Base-by-base conservation (phyloP, 1,140 invertebrate species). In the Zaprionus ornatus region DNA sequence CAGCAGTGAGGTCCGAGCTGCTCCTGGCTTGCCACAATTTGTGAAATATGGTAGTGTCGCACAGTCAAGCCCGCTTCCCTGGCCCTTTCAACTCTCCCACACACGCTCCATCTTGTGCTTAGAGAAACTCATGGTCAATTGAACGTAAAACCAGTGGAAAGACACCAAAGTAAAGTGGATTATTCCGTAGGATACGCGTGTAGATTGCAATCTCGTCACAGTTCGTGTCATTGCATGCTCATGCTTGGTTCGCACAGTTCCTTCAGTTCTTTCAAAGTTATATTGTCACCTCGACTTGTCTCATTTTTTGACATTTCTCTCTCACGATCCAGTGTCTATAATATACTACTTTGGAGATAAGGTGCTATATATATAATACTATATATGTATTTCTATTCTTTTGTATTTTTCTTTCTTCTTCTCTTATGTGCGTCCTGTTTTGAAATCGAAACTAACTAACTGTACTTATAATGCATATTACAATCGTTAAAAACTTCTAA, bases 101-200 rank as follows among this genome's bases (percentile, higher is more conserved):
- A 61, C 42, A 59, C 57, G 4, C 1, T 3, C 25, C 21, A 54
- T 29, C 55, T 70, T 56, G 62, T 35, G 29, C 65, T 62, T 52
- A 73, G 71, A 17, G 83, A 87, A 74, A 78, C 77, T 88, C 78
- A 85, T 77, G 85, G 84, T 79, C 78, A 88, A 81, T 79, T 88
- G 78, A 63, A 69, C 78, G 79, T 60, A 69, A 61, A 78, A 57
- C 32, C 45, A 25, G 48, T 52, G 57, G 32, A 54, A 57, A 69
- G 61, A 35, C 21, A 72, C 4, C 40, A 0, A n/a, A 59, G 35
- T 52, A 71, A 57, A 52, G 42, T 74, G 71, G 57, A 35, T 64
- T 55, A 17, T 19, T 21, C 35, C 42, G 50, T 71, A 56, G 68
- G 65, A 21, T 37, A 37, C 23, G 23, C 17, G 35, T 21, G 19